A percentile compares a stretch with the other conserved stretches of the same genome.
phyloP scores from a whole-genome alignment of 2,888 invertebrate species.

The Orthosia gothica region DNA sequence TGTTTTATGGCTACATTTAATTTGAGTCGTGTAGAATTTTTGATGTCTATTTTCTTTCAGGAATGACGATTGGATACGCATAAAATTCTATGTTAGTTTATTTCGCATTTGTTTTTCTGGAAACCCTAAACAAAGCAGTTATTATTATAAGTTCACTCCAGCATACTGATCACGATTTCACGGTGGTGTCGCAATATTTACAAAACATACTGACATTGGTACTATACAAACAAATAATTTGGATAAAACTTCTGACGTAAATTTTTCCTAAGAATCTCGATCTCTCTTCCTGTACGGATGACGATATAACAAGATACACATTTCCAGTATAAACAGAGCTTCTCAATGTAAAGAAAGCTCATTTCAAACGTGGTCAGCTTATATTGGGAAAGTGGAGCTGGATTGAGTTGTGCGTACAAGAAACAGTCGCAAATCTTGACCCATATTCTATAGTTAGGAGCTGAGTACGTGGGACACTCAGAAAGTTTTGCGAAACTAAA shows the following conservation, averaged over 20 bases:
- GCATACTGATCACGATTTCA: not conserved
- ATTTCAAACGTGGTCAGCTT: not conserved
- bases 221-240: conserved; percentile 10
- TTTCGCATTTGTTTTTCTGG: not conserved
- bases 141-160: not conserved
- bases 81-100: too few relatives aligned
- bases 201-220: conserved; percentile 7
- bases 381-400: not conserved
- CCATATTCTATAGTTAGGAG: conserved; percentile 63
- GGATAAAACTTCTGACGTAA: conserved; percentile 21
- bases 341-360: not conserved
- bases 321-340: not conserved
- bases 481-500: too few relatives aligned
- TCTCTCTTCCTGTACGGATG: conserved; percentile 25
- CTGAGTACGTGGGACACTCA: too few relatives aligned
- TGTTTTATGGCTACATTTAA: too few relatives aligned
- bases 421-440: conserved; percentile 58
- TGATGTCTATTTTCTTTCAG: too few relatives aligned
- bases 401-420: not conserved
- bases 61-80: not conserved
- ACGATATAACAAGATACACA: too few relatives aligned
- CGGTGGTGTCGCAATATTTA: conserved; percentile 28
- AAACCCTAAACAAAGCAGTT: not conserved
- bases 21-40: not conserved
- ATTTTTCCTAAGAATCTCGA: conserved; percentile 15